Conservation (phyloP, 2,888 invertebrate species). For the Lacanobia wlatinum region DNA sequence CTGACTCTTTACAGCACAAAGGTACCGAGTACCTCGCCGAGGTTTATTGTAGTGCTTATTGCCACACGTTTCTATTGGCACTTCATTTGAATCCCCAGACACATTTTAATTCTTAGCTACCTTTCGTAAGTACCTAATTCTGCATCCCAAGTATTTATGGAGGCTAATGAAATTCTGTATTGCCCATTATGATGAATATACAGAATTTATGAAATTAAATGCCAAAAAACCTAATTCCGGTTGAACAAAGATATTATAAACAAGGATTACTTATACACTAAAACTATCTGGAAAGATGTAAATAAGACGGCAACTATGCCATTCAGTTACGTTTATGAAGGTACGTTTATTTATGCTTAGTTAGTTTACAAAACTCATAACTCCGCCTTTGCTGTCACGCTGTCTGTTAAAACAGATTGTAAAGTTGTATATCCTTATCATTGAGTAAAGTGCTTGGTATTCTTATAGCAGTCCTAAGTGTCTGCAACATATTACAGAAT, state of each 20-base stretch:
- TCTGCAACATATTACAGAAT: background rate
- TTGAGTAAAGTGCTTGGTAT: background rate
- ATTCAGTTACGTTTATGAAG: too few species aligned
- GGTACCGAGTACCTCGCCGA: background rate
- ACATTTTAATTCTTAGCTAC: conserved; percentile 9
- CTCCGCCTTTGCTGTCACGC: too few species aligned
- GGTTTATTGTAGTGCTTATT: conserved; percentile 31
- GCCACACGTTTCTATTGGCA: conserved; percentile 15
- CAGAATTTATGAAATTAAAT: background rate
- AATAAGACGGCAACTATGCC: too few species aligned
- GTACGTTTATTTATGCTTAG: background rate
- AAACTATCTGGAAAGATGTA: too few species aligned
- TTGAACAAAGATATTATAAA: too few species aligned
- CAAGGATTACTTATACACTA: too few species aligned
- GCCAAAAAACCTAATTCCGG: too few species aligned
- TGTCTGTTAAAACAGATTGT: too few species aligned
- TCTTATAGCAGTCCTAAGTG: too few species aligned
- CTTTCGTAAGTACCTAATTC: background rate
- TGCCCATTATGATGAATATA: too few species aligned
- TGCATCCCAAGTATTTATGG: background rate
- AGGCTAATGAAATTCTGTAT: background rate
- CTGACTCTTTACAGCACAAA: conserved; percentile 22
- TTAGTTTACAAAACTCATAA: background rate
- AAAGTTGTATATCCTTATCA: too few species aligned
- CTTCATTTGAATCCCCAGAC: conserved; percentile 23